Conservation (phyloP, 2,797 vertebrate species). For the Bradypodion ventrale region DNA sequence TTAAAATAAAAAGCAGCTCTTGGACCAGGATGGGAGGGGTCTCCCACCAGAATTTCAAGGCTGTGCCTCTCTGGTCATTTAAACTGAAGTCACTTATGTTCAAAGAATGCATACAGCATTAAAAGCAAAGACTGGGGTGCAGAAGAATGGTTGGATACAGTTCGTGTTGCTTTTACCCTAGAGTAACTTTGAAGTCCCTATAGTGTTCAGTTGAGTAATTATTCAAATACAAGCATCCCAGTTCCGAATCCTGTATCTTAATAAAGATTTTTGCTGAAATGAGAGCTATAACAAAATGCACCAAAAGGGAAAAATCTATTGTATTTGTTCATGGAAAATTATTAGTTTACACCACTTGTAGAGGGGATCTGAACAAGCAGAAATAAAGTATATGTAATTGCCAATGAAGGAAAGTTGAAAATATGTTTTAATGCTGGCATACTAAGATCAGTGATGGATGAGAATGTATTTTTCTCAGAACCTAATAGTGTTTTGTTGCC, state of each 20-base stretch:
- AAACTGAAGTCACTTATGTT: too few relatives aligned
- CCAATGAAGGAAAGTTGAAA: not conserved
- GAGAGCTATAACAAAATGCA: not conserved
- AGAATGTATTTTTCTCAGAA: not conserved
- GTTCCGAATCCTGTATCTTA: not conserved
- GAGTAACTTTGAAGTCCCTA: not conserved
- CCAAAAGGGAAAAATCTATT: not conserved
- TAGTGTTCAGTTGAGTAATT: not conserved
- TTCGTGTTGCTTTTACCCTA: not conserved
- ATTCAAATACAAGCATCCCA: not conserved
- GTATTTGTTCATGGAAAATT: not conserved
- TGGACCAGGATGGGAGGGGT: too few relatives aligned
- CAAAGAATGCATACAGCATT: slow-evolving; percentile 4
- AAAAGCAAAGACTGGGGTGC: not conserved
- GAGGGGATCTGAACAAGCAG: not conserved
- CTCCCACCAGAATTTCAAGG: too few relatives aligned
- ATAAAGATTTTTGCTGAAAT: not conserved
- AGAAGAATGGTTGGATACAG: not conserved
- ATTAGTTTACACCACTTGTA: not conserved
- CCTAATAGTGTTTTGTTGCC: not conserved
- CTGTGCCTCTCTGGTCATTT: too few relatives aligned
- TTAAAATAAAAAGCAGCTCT: too few relatives aligned
- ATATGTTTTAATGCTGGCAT: too few relatives aligned
- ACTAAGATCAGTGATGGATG: not conserved
- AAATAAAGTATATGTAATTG: too few relatives aligned